These are phyloP conservation scores for Acrocephalus arundinaceus DNA, from an alignment of 2,113 vertebrate species.

Conservation along the genomic window DNA sequence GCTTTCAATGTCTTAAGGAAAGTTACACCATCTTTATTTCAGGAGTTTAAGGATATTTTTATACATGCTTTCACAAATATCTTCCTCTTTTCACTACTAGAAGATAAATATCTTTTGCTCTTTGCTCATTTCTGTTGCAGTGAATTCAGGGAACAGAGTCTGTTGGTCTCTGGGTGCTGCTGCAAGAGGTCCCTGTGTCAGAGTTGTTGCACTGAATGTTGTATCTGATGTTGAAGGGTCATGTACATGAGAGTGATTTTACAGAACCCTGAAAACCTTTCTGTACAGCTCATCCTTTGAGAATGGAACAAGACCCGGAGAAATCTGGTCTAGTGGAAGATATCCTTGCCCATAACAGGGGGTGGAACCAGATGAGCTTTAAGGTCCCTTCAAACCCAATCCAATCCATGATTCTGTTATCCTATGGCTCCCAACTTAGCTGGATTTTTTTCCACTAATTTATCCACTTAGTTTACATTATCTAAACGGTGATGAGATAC, in stretches of 20 bases:
- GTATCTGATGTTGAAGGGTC: not conserved
- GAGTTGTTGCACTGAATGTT: accelerated
- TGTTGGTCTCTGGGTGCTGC: not conserved
- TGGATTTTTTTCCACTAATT: not conserved
- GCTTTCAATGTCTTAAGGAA: not conserved
- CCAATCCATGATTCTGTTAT: no score
- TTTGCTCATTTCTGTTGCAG: not conserved
- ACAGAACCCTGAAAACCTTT: not conserved
- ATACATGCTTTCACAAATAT: not conserved
- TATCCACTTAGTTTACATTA: accelerated
- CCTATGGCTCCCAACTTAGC: not conserved
- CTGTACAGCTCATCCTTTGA: not conserved
- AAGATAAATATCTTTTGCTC: not conserved
- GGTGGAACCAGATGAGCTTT: not conserved
- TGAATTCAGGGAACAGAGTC: not conserved
- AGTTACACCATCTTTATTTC: not conserved
- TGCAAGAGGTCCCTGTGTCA: not conserved
- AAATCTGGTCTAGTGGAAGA: not conserved
- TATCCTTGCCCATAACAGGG: not conserved
- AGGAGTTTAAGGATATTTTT: not conserved
- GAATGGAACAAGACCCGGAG: not conserved
- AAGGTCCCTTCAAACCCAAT: not conserved
- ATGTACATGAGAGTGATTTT: accelerated
- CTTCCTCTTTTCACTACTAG: not conserved
- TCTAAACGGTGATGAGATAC: not conserved